These are phyloP conservation scores for Cyphomyrus discorhynchus DNA, from an alignment of 2,113 vertebrate genomes.

Conservation along the genomic window DNA sequence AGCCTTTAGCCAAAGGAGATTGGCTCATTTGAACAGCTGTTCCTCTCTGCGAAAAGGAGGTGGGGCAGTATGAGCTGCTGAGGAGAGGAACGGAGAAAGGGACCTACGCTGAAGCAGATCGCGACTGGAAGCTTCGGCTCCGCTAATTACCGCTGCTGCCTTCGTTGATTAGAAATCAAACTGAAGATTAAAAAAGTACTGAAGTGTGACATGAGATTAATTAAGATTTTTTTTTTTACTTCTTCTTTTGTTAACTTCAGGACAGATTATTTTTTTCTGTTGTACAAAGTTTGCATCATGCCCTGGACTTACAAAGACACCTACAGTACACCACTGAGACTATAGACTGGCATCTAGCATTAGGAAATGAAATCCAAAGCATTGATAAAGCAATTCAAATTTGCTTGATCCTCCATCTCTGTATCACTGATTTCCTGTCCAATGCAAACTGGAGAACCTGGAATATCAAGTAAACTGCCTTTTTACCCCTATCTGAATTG, in stretches of 20 bases:
- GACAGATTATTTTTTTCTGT: not conserved
- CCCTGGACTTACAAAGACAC: not conserved
- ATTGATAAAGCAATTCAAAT: not conserved
- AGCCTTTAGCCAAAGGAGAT: not conserved
- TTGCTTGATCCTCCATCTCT: not conserved
- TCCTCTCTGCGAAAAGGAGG: not conserved
- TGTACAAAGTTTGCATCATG: not conserved
- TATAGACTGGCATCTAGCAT: not conserved
- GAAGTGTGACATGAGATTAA: constrained; percentile 6
- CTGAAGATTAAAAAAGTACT: constrained; percentile 8
- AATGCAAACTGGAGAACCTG: not conserved
- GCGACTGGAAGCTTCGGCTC: not conserved
- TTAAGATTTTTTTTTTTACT: not conserved
- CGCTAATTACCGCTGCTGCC: constrained; percentile 7
- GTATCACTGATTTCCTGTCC: not conserved
- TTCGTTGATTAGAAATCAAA: constrained; percentile 7
- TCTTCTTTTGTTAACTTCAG: not conserved
- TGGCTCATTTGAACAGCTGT: not conserved
- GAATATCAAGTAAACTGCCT: not conserved
- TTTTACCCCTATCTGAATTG: not conserved
- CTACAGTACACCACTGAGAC: not conserved
- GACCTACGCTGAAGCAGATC: not conserved
- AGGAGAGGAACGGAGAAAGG: not conserved
- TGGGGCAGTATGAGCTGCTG: not conserved
- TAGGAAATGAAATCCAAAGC: not conserved